These are phyloP conservation scores for Elmis aenea DNA, from an alignment of 2,888 invertebrate species.

Conservation along the genomic window DNA sequence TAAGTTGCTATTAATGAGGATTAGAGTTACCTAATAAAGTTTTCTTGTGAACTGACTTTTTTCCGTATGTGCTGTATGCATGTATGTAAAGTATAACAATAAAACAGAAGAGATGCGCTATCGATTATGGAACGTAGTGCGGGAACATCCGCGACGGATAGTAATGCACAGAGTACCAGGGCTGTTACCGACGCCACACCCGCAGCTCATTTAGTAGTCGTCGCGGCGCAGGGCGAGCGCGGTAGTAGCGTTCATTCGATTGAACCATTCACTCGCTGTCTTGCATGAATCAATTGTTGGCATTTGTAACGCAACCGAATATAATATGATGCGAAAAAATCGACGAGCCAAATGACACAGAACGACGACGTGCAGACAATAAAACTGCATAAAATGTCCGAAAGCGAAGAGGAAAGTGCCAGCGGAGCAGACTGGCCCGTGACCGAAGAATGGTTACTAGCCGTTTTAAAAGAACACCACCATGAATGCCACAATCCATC, in stretches of 20 bases:
- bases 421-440: slow-evolving; percentile 50
- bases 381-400: slow-evolving; percentile 50
- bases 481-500: slow-evolving; percentile 34
- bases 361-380: slow-evolving; percentile 11
- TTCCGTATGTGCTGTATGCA: too few relatives aligned
- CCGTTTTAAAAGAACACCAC: slow-evolving; percentile 50
- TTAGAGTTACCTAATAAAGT: too few relatives aligned
- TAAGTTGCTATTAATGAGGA: too few relatives aligned
- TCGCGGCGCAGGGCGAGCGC: slow-evolving; percentile 22
- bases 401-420: slow-evolving; percentile 50
- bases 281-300: too few relatives aligned
- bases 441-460: slow-evolving; percentile 54
- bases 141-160: slow-evolving; percentile 47
- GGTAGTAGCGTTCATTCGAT: too few relatives aligned
- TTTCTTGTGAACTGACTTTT: too few relatives aligned
- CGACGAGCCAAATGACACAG: too few relatives aligned
- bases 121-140: slow-evolving; percentile 38
- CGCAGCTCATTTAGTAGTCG: slow-evolving; percentile 12
- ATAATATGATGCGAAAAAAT: too few relatives aligned
- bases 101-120: too few relatives aligned
- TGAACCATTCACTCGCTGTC: too few relatives aligned
- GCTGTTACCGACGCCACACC: slow-evolving; percentile 39
- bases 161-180: slow-evolving; percentile 49
- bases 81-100: too few relatives aligned
- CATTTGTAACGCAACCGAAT: too few relatives aligned